These are phyloP conservation scores for Cyprinus carpio DNA, from an alignment of 2,113 vertebrate genomes.

Conservation along the genomic window DNA sequence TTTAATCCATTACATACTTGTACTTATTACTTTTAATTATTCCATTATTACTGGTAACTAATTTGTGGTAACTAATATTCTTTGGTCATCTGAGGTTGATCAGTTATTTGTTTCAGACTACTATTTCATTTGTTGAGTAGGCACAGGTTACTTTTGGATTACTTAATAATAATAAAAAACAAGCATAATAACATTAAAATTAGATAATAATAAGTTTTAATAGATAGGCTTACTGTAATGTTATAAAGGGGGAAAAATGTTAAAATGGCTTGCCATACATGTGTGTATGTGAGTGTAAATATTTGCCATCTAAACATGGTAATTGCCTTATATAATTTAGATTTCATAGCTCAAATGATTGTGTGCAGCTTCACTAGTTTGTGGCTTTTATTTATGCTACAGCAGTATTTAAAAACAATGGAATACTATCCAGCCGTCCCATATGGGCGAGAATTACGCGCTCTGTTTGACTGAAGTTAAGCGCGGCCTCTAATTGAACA, in stretches of 20 bases:
- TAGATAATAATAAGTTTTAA: neutral
- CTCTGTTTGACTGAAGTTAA: constrained; percentile 8
- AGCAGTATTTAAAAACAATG: constrained; percentile 15
- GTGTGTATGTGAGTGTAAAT: neutral
- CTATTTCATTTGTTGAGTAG: neutral
- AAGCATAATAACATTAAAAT: neutral
- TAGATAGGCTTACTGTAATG: neutral
- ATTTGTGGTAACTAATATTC: neutral
- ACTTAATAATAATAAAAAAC: neutral
- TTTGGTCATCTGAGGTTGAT: neutral
- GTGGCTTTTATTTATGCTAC: neutral
- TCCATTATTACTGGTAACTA: neutral
- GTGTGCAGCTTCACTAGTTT: constrained; percentile 2
- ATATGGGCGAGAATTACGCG: neutral
- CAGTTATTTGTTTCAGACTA: neutral
- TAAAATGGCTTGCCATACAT: constrained; percentile 3
- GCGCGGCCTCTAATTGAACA: constrained; percentile 27
- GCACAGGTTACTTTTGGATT: neutral
- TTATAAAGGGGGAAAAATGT: neutral
- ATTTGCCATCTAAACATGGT: neutral
- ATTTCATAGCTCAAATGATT: neutral
- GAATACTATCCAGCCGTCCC: constrained; percentile 5
- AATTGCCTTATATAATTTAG: neutral
- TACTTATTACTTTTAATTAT: neutral
- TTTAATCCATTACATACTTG: too few relatives aligned